Evolutionary conservation across 1,140 invertebrate genomes (phyloP).

Genomic region (Microplitis demolitor): DNA sequence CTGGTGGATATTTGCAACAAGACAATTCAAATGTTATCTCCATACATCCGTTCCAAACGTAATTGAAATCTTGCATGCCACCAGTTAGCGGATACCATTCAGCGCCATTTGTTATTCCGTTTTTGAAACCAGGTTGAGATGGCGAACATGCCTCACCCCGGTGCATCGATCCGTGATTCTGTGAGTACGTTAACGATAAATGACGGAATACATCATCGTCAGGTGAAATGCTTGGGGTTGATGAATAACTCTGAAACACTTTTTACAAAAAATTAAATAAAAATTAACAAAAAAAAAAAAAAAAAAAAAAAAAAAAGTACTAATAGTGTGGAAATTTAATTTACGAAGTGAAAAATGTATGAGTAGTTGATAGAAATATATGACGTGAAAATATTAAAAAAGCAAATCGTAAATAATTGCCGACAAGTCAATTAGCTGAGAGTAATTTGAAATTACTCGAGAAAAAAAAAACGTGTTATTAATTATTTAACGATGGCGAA

Average conservation of each 20-base stretch:
- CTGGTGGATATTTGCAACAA: conserved; percentile 94
- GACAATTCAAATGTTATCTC: conserved; percentile 97
- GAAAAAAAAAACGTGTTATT: not conserved
- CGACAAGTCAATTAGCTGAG: not conserved
- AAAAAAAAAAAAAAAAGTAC: not conserved
- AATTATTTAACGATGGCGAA: not conserved
- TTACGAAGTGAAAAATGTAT: not conserved
- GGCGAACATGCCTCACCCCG: conserved; percentile 80
- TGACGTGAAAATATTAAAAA: not conserved
- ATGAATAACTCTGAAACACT: conserved; percentile 82
- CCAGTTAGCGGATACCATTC: conserved; percentile 91
- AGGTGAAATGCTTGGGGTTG: conserved; percentile 80
- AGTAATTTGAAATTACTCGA: too few relatives aligned
- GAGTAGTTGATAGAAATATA: not conserved
- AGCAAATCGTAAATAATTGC: not conserved
- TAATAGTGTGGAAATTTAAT: not conserved
- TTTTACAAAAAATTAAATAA: conserved; percentile 21
- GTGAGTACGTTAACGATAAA: conserved; percentile 85
- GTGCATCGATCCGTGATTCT: conserved; percentile 86
- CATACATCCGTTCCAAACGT: conserved; percentile 97
- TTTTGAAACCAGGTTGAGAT: conserved; percentile 73
- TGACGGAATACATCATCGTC: conserved; percentile 95
- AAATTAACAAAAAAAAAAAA: not conserved
- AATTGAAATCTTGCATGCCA: conserved; percentile 97
- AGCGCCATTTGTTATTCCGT: conserved; percentile 91